Percentiles rank a stretch among this genome's conserved stretches.
Evolutionary conservation across 53 echinoderm and acorn worm species (phyloP).

Genomic region (Mesocentrotus franciscanus): DNA sequence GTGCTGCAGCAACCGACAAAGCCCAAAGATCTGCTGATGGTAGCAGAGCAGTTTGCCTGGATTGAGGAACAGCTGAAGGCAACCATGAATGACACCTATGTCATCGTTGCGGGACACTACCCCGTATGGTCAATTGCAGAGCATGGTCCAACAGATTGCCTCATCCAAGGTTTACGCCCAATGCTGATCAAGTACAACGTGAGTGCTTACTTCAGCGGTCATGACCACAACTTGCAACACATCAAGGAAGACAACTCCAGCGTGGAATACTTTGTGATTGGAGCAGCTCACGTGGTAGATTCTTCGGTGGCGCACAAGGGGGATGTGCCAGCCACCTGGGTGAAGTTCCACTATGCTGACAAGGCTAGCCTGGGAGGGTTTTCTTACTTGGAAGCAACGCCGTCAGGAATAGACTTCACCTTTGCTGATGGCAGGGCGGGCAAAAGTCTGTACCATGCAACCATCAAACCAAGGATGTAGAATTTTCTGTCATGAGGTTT

Average conservation of each 20-base stretch:
- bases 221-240: conserved; percentile 97
- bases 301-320: conserved; percentile 76
- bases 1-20: conserved; percentile 71
- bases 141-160: conserved; percentile 89
- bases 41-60: conserved; percentile 85
- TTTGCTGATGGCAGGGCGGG: conserved; percentile 79
- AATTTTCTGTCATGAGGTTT: background rate
- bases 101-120: conserved; percentile 94
- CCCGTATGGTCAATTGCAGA: conserved; percentile 98
- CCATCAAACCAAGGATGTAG: conserved; percentile 74
- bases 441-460: conserved; percentile 80
- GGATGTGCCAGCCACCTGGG: conserved; percentile 77
- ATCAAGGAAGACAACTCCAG: conserved; percentile 80
- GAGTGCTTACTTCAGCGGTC: conserved; percentile 93
- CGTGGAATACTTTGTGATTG: conserved; percentile 92
- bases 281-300: conserved; percentile 84
- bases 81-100: conserved; percentile 78
- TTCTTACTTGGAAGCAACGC: conserved; percentile 79
- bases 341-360: conserved; percentile 81
- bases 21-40: conserved; percentile 71
- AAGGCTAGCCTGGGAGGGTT: conserved; percentile 84
- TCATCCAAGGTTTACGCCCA: conserved; percentile 81
- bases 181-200: conserved; percentile 90
- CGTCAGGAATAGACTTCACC: conserved; percentile 71
- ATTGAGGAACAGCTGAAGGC: conserved; percentile 83